Evolutionary conservation across 2,888 invertebrate genomes (phyloP).

Genomic region (Pimpla rufipes): DNA sequence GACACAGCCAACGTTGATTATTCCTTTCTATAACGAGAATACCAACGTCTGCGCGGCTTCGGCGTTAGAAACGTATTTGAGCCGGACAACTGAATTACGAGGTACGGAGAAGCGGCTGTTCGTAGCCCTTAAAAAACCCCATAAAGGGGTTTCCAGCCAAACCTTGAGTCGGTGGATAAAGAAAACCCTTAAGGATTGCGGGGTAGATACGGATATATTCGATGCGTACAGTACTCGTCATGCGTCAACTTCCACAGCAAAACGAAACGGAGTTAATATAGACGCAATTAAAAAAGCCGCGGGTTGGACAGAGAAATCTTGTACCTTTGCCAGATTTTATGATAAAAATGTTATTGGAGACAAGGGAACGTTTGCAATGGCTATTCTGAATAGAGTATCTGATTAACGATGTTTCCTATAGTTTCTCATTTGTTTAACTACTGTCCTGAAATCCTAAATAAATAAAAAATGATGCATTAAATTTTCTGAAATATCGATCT

Average conservation of each 20-base stretch:
- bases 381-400: conserved; percentile 15
- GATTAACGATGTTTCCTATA: background rate
- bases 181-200: conserved; percentile 12
- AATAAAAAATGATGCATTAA: background rate
- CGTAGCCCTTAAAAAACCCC: conserved; percentile 33
- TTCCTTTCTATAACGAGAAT: conserved; percentile 45
- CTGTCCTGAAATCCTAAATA: background rate
- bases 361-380: conserved; percentile 21
- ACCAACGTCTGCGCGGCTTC: conserved; percentile 30
- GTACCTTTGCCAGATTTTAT: conserved; percentile 32
- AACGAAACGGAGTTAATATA: conserved; percentile 14
- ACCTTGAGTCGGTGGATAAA: conserved; percentile 58
- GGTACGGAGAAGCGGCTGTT: conserved; percentile 10
- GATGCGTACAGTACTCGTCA: conserved; percentile 16
- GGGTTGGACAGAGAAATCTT: conserved; percentile 21
- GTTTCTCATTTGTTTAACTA: background rate
- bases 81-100: conserved; percentile 35
- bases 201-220: background rate
- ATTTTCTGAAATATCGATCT: conserved; percentile 23
- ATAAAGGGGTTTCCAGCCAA: conserved; percentile 32
- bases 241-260: conserved; percentile 27
- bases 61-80: conserved; percentile 27
- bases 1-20: conserved; percentile 44
- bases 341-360: conserved; percentile 1
- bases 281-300: conserved; percentile 23